These are phyloP conservation scores for Anthrax anthrax DNA, from an alignment of 2,888 invertebrate species.

Conservation along the genomic window DNA sequence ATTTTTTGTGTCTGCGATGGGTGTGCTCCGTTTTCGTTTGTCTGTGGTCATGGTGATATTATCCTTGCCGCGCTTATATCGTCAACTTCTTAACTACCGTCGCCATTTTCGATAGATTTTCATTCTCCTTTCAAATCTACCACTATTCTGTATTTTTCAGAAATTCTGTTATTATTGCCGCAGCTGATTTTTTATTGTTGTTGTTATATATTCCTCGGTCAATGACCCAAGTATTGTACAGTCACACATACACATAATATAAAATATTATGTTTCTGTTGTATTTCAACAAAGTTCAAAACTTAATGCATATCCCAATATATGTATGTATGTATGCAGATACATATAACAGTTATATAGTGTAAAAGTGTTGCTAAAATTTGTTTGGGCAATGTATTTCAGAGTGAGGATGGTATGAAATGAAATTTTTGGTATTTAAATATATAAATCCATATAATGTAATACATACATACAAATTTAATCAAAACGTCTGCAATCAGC, in stretches of 20 bases:
- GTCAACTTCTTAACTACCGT: not conserved
- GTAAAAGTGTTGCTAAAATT: too few relatives aligned
- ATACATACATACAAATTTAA: not conserved
- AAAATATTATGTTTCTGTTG: too few relatives aligned
- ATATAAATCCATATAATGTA: not conserved
- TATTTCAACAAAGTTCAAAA: too few relatives aligned
- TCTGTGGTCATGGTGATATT: constrained; percentile 22
- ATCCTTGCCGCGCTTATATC: constrained; percentile 2
- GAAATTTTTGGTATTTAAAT: not conserved
- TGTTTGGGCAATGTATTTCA: too few relatives aligned
- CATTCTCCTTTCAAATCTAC: not conserved
- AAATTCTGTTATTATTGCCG: constrained; percentile 6
- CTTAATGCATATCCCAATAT: too few relatives aligned
- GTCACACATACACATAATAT: too few relatives aligned
- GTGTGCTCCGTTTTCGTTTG: constrained; percentile 19
- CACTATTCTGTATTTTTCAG: not conserved
- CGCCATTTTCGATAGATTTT: constrained; percentile 1
- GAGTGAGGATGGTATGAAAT: not conserved
- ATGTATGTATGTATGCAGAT: too few relatives aligned
- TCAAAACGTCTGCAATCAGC: not conserved
- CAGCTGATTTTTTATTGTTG: constrained; percentile 9
- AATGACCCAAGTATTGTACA: constrained; percentile 6
- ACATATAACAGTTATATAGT: too few relatives aligned
- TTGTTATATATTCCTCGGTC: constrained; percentile 6
- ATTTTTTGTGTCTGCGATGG: constrained; percentile 14